Conservation (phyloP, 2,888 invertebrate genomes). For the Drosophila paramelanica region DNA sequence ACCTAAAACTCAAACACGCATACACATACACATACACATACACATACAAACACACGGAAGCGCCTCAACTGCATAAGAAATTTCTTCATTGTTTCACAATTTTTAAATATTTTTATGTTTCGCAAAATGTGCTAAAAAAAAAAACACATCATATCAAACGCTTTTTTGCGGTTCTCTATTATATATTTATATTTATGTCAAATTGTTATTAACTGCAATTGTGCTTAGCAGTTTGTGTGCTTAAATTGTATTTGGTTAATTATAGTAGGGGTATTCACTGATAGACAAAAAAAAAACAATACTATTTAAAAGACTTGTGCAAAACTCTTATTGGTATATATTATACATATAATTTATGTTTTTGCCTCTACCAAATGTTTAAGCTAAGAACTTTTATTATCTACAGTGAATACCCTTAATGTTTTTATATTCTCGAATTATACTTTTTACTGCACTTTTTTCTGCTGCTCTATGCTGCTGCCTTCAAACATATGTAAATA, state of each 20-base stretch:
- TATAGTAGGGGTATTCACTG: conserved; percentile 28
- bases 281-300: background rate
- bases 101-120: conserved; percentile 18
- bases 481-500: conserved; percentile 42
- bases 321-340: no score
- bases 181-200: background rate
- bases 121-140: conserved; percentile 20
- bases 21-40: conserved; percentile 11
- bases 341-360: no score
- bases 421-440: conserved; percentile 6
- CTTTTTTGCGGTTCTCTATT: conserved; percentile 31
- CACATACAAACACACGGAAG: conserved; percentile 7
- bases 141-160: conserved; percentile 11
- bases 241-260: conserved; percentile 15
- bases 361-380: no score
- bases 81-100: conserved; percentile 27
- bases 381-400: no score
- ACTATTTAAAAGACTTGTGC: no score
- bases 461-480: conserved; percentile 15
- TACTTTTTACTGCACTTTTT: conserved; percentile 29
- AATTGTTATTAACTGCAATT: conserved; percentile 27
- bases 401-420: conserved; percentile 19
- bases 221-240: conserved; percentile 11
- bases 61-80: conserved; percentile 29
- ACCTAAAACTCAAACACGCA: conserved; percentile 6